Base-by-base conservation (phyloP, 2,888 invertebrate genomes). In the Drosophila yooni region DNA sequence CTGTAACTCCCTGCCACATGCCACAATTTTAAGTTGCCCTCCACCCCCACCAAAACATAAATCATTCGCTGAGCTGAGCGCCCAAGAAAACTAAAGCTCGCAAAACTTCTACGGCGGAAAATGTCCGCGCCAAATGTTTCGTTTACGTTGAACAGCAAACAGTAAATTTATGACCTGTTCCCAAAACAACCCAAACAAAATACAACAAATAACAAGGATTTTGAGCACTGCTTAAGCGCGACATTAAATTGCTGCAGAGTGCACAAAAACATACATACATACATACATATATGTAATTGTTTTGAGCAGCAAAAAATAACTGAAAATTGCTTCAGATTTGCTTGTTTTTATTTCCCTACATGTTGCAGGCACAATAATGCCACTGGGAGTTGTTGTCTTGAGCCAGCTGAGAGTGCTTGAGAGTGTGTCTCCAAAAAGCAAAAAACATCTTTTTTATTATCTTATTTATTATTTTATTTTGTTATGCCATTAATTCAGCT, bases 91-190 rank as follows among this genome's bases (percentile, higher is more conserved):
- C 76, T 58, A 76, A 70, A 62, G 38, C 76, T 34, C 43, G 43
- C 29, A 33, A 76, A 76, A 76, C 62, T 76, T 76, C 59, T 77
- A 61, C 25, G 65, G 65, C 40, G 38, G 58, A 65, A 81, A 62
- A 73, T 79, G 79, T 79, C 79, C 57, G 38, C 69, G 56, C 70
- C 79, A 79, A 78, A 78, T 79, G 79, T 78, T 79, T 79, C 78
- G 67, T 36, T 79, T 81, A 76, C 71, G 68, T 51, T 72, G 58
- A 63, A 70, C 72, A 72, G 72, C 72, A 63, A 76, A 72, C 60
- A 61, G 52, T 38, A 56, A 77, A 79, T 79, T 79, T 79, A 79
- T 77, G 71, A 66, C 69, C 50, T 61, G 25, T 27, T 31, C 56
- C 11, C 38, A 56, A 29, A n/a, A 25, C 53, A 53, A 40, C 36